A percentile compares a stretch with the other conserved stretches of the same genome.
Conservation (phyloP, 2,113 vertebrate genomes). For the Bubo scandiacus region DNA sequence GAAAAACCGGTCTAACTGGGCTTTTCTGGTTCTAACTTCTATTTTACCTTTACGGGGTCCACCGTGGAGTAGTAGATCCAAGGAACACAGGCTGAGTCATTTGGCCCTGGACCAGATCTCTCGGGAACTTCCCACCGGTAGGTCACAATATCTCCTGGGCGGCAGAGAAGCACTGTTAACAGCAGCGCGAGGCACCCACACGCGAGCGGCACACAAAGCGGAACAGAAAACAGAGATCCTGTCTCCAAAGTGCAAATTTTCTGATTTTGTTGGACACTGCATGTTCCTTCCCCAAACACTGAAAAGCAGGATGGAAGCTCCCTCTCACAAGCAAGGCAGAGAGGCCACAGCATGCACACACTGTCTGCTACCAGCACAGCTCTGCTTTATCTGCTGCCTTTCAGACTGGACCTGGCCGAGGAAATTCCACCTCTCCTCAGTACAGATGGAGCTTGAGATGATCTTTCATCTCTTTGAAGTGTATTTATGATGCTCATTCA, state of each 20-base stretch:
- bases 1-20: background rate
- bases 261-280: background rate
- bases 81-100: conserved; percentile 76
- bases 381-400: background rate
- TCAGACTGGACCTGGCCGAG: background rate
- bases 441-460: background rate
- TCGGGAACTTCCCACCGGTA: conserved; percentile 77
- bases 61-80: conserved; percentile 80
- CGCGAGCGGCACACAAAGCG: background rate
- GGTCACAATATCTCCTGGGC: conserved; percentile 71
- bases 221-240: background rate
- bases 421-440: background rate
- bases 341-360: background rate
- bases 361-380: background rate
- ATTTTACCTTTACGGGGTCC: conserved; percentile 77
- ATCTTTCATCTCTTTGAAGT: background rate
- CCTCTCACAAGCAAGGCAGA: background rate
- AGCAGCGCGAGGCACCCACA: background rate
- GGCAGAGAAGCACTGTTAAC: background rate
- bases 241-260: background rate
- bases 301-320: background rate
- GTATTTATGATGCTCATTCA: background rate
- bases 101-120: conserved; percentile 75
- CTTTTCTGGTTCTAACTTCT: background rate
- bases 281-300: background rate